Evolutionary conservation across 2,113 vertebrate species (phyloP), one percentile per base, ranked within the genome.

Genomic region (Mus spicilegus): DNA sequence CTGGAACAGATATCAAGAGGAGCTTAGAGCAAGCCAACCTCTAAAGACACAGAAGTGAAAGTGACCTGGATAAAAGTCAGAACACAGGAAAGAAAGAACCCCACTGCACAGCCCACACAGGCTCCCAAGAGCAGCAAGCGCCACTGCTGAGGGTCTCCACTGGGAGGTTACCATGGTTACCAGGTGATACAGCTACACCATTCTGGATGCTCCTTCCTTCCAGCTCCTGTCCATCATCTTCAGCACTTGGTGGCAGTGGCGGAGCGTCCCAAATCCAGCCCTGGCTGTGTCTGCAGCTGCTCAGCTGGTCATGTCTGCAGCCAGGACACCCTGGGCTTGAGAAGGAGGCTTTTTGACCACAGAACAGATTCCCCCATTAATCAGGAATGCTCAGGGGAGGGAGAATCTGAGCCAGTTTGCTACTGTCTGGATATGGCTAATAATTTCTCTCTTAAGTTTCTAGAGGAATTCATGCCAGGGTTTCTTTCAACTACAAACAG

Each of bases 311-410:
- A 86, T 39, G 69, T 85, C 75, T 17, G 94, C 42, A 92, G 96
- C 97, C 96, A 97, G 95, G 76, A 97, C 94, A 94, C 96, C 39
- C 97, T 92, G 95, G 96, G 94, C 96, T 96, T 76, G 16, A 95
- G 94, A 86, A 89, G 92, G 91, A 93, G 87, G 84, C 84, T 95
- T 91, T 92, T 72, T 19, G 80, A 82, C 93, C 91, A 56, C 93
- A 94, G 96, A 96, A 92, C 94, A 97, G 97, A 97, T 93, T 97
- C 96, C 63, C 96, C 97, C 97, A 98, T 97, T 96, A 96, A 96
- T 96, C 95, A 97, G 97, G 89, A 97, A 94, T 86, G 94, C 96
- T 96, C 96, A 67, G 63, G 97, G 96, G 96, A 97, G 96, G 85
- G 77, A 76, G 91, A 77, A 46, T 42, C n/a, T 0, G 93, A 95